Evolutionary conservation across 1,140 invertebrate genomes (phyloP), one percentile per base, ranked within the genome.

Genomic region (Lasioglossum albipes): DNA sequence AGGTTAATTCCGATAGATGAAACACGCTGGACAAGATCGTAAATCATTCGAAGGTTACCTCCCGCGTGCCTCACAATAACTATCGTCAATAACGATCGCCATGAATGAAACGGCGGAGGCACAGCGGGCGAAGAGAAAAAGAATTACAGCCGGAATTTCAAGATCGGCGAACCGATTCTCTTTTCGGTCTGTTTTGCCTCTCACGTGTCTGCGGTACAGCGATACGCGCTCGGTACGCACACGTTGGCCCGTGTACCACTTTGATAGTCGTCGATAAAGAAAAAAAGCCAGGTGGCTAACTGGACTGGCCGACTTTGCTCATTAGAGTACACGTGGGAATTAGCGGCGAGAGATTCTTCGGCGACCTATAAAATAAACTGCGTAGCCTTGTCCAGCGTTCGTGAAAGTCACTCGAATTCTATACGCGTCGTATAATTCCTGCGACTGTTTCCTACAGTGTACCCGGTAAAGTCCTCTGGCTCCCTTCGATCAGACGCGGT

Each of bases 21-120:
- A 22, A 68, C 42, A n/a, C 20, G 41, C 69, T 57, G 74, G 64
- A 67, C 67, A 67, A 66, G 74, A 54, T 75, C 62, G 74, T 75
- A 75, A 75, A 75, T 75, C 74, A 75, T 18, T 75, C 36, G 18
- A 57, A 54, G 49, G 74, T 18, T 75, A 75, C 74, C 74, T 54
- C 64, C 74, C 52, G 74, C 74, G 64, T 75, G 62, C 66, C 62
- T 75, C 10, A 27, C 74, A 67, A 67, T 67, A 64, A 42, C 74
- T 66, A 65, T 75, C 64, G 74, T 49, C 62, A 75, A 75, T 75
- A 75, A 75, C 36, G 36, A 75, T 75, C 49, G 10, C 16, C 27
- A 59, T 59, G 69, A 71, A 71, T 57, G 69, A 57, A 42, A 45
- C 18, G 59, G 54, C 27, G 22, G 20, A 54, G 10, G 27, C 42